Base-by-base conservation (phyloP, 2,113 vertebrate species). In the Physeter macrocephalus region DNA sequence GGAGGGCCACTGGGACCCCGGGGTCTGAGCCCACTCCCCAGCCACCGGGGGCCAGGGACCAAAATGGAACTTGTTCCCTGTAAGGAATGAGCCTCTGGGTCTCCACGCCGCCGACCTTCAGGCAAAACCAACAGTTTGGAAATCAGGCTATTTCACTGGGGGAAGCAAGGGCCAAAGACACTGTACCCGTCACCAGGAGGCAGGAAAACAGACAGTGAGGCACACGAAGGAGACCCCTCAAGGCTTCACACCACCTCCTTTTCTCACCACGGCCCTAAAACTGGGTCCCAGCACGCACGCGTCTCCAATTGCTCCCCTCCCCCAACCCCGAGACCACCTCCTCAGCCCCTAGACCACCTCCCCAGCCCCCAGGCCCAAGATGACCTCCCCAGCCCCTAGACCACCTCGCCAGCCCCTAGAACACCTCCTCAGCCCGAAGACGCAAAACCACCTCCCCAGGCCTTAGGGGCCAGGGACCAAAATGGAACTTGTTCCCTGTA, bases 301-400 rank as follows among this genome's bases (percentile, higher is more conserved):
- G 5, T 21, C 31, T 49, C 72, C 74, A 34, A 11, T 75, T 8
- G 43, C 43, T 75, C 43, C 74, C 12, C 15, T 52, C 39, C 15
- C 20, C 15, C 10, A 2, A 9, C 31, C 36, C 62, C 15, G 9
- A 17, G 4, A 57, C 36, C 31, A 21, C 2, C 27, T 14, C 13
- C 6, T 8, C 25, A 20, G 54, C 18, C 54, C 54, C 54, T 1
- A 54, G 52, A 54, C 52, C 52, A 20, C 52, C 23, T 34, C 29
- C n/a, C 29, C 25, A n/a, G 12, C 7, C 49, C 15, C 12, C 6
- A 2, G 12, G 27, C 41, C 62, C 15, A 1, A 17, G 4, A 23
- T 20, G 0, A 23, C 57, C 18, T 57, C 54, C 54, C 18, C 54
- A 52, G 14, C 49, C 49, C 14, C 49, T 2, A 52, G 49, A 52